A percentile compares a stretch with the other conserved stretches of the same genome.
phyloP scores from a whole-genome alignment of 2,888 invertebrate species.

The Pseudoips prasinana region DNA sequence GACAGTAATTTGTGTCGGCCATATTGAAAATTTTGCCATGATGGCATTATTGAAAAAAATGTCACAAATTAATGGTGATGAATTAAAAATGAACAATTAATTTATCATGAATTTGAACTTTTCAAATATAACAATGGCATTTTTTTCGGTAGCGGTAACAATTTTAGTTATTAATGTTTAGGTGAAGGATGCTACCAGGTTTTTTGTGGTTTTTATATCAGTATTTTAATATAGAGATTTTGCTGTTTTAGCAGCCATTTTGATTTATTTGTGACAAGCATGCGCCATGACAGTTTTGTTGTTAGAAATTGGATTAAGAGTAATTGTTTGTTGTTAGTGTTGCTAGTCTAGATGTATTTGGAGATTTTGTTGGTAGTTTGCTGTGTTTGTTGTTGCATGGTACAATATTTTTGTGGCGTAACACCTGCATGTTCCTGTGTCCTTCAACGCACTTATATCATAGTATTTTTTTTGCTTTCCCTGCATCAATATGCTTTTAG shows the following conservation, averaged over 20 bases:
- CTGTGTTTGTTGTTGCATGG: conserved; percentile 38
- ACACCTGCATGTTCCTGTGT: conserved; percentile 66
- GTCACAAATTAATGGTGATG: neutral
- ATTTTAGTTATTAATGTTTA: conserved; percentile 46
- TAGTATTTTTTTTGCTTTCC: conserved; percentile 61
- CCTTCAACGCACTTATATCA: conserved; percentile 78
- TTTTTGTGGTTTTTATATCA: conserved; percentile 52
- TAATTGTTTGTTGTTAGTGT: conserved; percentile 28
- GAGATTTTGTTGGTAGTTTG: conserved; percentile 22
- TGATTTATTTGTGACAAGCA: conserved; percentile 40
- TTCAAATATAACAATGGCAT: conserved; percentile 27
- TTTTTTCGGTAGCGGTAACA: conserved; percentile 44
- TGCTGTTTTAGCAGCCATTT: conserved; percentile 61
- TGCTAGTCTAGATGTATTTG: conserved; percentile 23
- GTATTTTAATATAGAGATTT: conserved; percentile 41
- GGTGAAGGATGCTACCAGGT: conserved; percentile 61
- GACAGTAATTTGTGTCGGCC: conserved; percentile 40
- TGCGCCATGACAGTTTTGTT: conserved; percentile 33
- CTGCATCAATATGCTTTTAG: conserved; percentile 57
- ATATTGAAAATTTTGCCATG: conserved; percentile 38
- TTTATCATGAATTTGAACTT: neutral
- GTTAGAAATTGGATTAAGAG: conserved; percentile 7
- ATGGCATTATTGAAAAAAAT: neutral
- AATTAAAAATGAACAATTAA: neutral
- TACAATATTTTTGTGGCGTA: conserved; percentile 38